Evolutionary conservation across 1,140 invertebrate species (phyloP).

Genomic region (Drosophila jambulina): DNA sequence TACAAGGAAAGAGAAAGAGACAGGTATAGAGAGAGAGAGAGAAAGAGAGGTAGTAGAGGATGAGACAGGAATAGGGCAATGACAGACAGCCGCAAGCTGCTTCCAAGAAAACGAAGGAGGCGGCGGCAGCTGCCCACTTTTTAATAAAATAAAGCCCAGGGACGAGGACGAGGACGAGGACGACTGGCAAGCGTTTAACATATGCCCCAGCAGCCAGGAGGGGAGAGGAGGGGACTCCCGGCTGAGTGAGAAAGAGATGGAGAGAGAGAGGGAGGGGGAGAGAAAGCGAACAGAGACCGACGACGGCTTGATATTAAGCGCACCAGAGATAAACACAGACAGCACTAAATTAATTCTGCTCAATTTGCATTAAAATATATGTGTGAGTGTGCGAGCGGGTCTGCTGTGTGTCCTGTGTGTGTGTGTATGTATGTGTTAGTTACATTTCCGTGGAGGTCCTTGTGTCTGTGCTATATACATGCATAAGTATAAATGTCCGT

Average conservation of each 20-base stretch:
- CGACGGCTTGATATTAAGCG: slow-evolving; percentile 78
- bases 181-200: slow-evolving; percentile 74
- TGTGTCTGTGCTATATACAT: slow-evolving; percentile 6
- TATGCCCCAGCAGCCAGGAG: slow-evolving; percentile 56
- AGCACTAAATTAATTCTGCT: slow-evolving; percentile 84
- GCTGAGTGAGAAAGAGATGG: neutral
- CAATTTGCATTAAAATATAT: slow-evolving; percentile 83
- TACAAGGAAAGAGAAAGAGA: neutral
- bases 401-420: slow-evolving; percentile 20
- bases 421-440: slow-evolving; percentile 61
- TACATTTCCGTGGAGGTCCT: slow-evolving; percentile 59
- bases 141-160: slow-evolving; percentile 69
- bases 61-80: slow-evolving; percentile 48
- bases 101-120: slow-evolving; percentile 42
- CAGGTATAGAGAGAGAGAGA: neutral
- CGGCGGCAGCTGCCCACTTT: slow-evolving; percentile 61
- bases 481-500: neutral
- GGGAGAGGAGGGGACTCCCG: slow-evolving; percentile 5
- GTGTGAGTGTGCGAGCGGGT: slow-evolving; percentile 19
- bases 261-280: neutral
- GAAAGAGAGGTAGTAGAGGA: neutral
- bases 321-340: slow-evolving; percentile 76
- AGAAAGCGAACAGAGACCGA: slow-evolving; percentile 42
- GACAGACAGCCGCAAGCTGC: slow-evolving; percentile 74
- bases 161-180: slow-evolving; percentile 13